phyloP scores from a whole-genome alignment of 1,140 invertebrate species.

The Planococcus citri region DNA sequence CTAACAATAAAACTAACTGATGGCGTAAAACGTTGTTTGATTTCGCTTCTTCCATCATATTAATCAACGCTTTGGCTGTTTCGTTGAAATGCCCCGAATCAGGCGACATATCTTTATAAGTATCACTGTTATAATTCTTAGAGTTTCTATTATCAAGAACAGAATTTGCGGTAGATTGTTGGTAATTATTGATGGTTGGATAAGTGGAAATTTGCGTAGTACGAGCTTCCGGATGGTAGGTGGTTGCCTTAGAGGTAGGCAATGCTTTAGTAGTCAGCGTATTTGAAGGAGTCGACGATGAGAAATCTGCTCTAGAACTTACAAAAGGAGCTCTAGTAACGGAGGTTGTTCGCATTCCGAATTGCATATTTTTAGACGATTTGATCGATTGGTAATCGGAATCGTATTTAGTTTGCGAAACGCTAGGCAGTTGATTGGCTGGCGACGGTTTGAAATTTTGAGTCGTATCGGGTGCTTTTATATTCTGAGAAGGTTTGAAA shows the following conservation, averaged over 20 bases:
- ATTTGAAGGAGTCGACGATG: neutral
- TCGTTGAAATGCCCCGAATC: constrained; percentile 61
- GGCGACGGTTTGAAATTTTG: neutral
- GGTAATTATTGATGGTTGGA: constrained; percentile 9
- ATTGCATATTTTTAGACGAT: constrained; percentile 1
- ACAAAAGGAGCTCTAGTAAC: neutral
- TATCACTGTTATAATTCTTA: neutral
- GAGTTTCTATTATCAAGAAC: neutral
- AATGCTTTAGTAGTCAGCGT: neutral
- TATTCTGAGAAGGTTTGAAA: neutral
- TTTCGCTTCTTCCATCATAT: constrained; percentile 65
- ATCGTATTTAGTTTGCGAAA: neutral
- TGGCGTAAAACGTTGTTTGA: constrained; percentile 58
- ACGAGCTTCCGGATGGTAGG: neutral
- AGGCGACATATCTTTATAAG: constrained; percentile 46
- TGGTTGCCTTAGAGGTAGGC: neutral
- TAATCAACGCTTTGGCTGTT: constrained; percentile 56
- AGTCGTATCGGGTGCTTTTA: neutral
- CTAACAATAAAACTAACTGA: constrained; percentile 52
- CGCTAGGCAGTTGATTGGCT: neutral
- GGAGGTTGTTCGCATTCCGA: neutral
- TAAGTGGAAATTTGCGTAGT: neutral
- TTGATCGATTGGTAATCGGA: neutral
- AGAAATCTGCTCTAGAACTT: neutral
- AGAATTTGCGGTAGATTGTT: neutral